A percentile compares a stretch with the other conserved stretches of the same genome.
These are phyloP conservation scores for Theonella swinhoei DNA, from an alignment of 37 sponge, comb jelly and placozoan genomes.

Conservation along the genomic window DNA sequence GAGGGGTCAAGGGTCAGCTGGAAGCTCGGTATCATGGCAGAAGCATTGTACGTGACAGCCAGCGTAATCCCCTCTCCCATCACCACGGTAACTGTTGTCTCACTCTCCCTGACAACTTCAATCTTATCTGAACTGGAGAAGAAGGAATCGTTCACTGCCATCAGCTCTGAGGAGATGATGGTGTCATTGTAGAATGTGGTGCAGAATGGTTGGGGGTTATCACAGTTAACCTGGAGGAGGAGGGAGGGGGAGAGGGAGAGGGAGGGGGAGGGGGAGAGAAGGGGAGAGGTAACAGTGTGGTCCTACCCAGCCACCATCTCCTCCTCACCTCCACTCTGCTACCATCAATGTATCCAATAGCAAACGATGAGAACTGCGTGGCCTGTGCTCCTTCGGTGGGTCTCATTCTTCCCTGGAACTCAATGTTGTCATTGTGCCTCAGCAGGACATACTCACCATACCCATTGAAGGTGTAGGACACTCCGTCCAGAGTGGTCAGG, in stretches of 20 bases:
- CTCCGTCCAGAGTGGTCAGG: constrained; percentile 47
- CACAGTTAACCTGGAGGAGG: neutral
- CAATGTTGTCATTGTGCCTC: neutral
- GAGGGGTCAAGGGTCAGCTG: constrained; percentile 1
- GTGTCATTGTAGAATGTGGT: neutral
- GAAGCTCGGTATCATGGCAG: neutral
- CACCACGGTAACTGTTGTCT: neutral
- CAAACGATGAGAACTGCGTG: constrained; percentile 37
- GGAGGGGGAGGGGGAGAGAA: too few species aligned
- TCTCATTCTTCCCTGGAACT: constrained; percentile 29
- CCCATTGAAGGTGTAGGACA: constrained; percentile 70
- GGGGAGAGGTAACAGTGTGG: too few species aligned
- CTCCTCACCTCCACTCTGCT: neutral
- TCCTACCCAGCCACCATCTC: too few species aligned
- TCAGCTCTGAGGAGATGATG: neutral
- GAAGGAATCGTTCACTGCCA: constrained; percentile 18
- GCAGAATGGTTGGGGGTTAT: neutral
- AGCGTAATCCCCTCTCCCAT: constrained; percentile 12
- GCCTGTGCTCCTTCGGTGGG: neutral
- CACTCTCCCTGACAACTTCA: neutral
- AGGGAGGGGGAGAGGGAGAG: too few species aligned
- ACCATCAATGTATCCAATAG: neutral
- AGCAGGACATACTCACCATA: constrained; percentile 43
- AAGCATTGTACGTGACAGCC: neutral
- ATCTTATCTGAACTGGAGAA: neutral